Evolutionary conservation across 2,113 vertebrate genomes (phyloP), one percentile per base, ranked within the genome.

Genomic region (Xiphias gladius): DNA sequence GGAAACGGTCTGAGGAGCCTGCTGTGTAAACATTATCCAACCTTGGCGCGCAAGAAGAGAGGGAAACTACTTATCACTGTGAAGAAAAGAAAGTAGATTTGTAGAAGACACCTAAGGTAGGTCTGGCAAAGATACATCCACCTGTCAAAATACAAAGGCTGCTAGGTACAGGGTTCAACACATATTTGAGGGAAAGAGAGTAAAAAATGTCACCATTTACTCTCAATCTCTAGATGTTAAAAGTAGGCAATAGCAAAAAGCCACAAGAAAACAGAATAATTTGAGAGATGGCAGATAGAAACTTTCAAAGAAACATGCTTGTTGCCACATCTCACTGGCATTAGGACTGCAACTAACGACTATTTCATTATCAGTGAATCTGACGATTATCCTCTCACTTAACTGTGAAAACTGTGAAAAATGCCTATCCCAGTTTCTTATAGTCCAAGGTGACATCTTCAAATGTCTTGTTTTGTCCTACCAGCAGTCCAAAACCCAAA

Each of bases 21-120:
- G 82, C 82, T 82, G 81, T 76, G 89, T 93, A 92, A 94, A 92
- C 85, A 94, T 93, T 86, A 90, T 26, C 75, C 63, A 77, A 85
- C 57, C 85, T 90, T 91, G 90, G 86, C 88, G 82, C 50, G 64
- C 68, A 87, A 80, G 59, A 69, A 58, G 85, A 75, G 93, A 91
- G 92, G 90, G 89, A 94, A 94, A 90, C 39, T 76, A 46, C 43
- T 54, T 10, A 86, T 66, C 58, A 78, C 39, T 41, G 52, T 4
- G n/a, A 77, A 61, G 50, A 35, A 75, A 74, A 84, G 48, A 41
- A 57, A n/a, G 16, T 22, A 55, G 4, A 61, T 17, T 26, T 65
- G 20, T 26, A 30, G 13, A 62, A 20, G 50, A 52, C 6, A 30
- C 50, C 26, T 79, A 64, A 77, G 32, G 46, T 32, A 58, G 32